A percentile compares a stretch with the other conserved stretches of the same genome.
phyloP scores from a whole-genome alignment of 2,888 invertebrate genomes.

The Pherbina coryleti region DNA sequence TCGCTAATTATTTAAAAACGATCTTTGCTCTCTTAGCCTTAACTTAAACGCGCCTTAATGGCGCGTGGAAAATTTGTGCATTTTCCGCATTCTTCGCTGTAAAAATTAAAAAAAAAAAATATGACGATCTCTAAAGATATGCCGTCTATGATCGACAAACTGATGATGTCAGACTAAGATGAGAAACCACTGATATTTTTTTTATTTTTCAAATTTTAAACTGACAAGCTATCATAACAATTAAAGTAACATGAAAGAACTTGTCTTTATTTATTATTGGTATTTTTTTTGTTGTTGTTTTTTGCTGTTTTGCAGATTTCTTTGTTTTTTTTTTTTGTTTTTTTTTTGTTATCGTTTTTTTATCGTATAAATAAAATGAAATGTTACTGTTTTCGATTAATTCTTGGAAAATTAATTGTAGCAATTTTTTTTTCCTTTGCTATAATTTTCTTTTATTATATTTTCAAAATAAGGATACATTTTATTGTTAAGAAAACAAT shows the following conservation, averaged over 20 bases:
- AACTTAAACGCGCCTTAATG: background rate
- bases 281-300: background rate
- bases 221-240: too few relatives aligned
- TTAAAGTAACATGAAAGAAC: background rate
- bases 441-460: too few relatives aligned
- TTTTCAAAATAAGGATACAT: too few relatives aligned
- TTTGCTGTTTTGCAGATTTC: background rate
- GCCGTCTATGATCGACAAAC: background rate
- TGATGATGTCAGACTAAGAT: background rate
- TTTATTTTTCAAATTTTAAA: background rate
- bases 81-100: constrained; percentile 20
- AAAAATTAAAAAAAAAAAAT: background rate
- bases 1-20: background rate
- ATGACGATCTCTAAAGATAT: background rate
- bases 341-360: background rate
- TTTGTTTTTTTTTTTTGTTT: background rate
- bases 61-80: background rate
- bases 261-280: background rate
- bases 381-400: background rate
- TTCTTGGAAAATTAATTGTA: background rate
- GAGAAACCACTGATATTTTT: background rate
- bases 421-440: too few relatives aligned
- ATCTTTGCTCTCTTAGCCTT: background rate
- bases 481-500: too few relatives aligned
- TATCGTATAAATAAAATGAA: background rate